phyloP scores from a whole-genome alignment of 1,140 invertebrate species.

The Lamellibrachia luymesi region DNA sequence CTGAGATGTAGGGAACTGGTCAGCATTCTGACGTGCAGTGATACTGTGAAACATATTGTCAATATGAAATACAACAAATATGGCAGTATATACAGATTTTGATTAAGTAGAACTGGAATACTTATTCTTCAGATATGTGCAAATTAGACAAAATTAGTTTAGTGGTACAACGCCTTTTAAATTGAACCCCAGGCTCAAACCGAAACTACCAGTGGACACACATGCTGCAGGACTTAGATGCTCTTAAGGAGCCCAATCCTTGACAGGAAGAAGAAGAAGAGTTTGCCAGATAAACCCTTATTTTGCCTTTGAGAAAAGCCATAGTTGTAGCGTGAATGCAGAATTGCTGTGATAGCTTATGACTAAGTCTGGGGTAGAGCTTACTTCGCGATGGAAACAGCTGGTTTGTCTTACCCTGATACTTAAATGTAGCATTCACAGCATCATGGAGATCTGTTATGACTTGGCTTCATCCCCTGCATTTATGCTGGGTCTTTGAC shows the following conservation, averaged over 20 bases:
- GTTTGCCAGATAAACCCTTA: neutral
- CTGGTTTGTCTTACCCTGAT: neutral
- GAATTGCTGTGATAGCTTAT: neutral
- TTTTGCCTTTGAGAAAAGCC: neutral
- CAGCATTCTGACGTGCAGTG: neutral
- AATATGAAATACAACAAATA: neutral
- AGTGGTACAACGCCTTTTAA: no score
- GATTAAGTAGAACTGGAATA: neutral
- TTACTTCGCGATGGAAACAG: neutral
- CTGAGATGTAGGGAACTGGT: neutral
- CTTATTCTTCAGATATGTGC: neutral
- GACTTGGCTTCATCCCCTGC: neutral
- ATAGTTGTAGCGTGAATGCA: neutral
- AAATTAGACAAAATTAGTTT: neutral
- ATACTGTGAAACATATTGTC: neutral
- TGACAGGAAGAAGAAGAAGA: neutral
- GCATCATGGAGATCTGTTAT: neutral
- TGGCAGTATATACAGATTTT: neutral
- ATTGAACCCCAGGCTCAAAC: no score
- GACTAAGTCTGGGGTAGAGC: neutral
- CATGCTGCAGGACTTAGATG: no score
- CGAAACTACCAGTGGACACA: no score
- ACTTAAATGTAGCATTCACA: conserved; percentile 1
- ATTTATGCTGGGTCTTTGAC: neutral
- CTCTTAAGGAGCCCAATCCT: no score